phyloP scores from a whole-genome alignment of 2,888 invertebrate species.

The Lasioglossum lativentre region DNA sequence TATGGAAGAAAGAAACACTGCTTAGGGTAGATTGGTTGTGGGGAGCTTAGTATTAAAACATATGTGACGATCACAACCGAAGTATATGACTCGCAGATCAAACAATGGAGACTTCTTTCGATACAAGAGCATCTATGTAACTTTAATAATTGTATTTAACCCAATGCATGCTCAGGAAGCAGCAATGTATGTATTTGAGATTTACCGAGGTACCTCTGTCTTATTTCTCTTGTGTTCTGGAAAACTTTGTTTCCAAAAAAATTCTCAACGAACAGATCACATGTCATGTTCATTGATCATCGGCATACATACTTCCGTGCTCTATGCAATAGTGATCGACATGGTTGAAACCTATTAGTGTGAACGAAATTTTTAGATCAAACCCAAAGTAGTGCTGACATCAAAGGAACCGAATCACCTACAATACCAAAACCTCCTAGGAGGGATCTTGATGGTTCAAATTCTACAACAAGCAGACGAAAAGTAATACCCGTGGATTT shows the following conservation, averaged over 20 bases:
- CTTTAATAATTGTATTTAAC: slow-evolving; percentile 28
- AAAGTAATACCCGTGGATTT: slow-evolving; percentile 82
- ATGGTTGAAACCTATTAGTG: slow-evolving; percentile 5
- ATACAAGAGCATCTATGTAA: neutral
- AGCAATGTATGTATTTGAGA: slow-evolving; percentile 52
- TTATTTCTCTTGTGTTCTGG: slow-evolving; percentile 14
- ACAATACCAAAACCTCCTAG: slow-evolving; percentile 69
- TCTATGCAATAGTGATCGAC: neutral
- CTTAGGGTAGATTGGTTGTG: neutral
- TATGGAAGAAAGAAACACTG: neutral
- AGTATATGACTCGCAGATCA: neutral
- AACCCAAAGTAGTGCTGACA: slow-evolving; percentile 56
- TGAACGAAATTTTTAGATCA: slow-evolving; percentile 65
- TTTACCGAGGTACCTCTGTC: slow-evolving; percentile 54
- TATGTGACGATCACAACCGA: neutral
- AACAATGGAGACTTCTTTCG: neutral
- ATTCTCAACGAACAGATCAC: slow-evolving; percentile 6
- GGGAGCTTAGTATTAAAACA: neutral
- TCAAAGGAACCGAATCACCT: slow-evolving; percentile 52
- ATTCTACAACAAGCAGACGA: slow-evolving; percentile 57
- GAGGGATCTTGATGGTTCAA: slow-evolving; percentile 60
- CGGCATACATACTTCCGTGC: slow-evolving; percentile 28
- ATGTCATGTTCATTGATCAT: slow-evolving; percentile 51
- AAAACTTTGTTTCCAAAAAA: neutral
- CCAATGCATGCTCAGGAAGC: slow-evolving; percentile 27